A percentile compares a stretch with the other conserved stretches of the same genome.
Evolutionary conservation across 2,888 invertebrate species (phyloP).

Genomic region (Shargacucullia verbasci): DNA sequence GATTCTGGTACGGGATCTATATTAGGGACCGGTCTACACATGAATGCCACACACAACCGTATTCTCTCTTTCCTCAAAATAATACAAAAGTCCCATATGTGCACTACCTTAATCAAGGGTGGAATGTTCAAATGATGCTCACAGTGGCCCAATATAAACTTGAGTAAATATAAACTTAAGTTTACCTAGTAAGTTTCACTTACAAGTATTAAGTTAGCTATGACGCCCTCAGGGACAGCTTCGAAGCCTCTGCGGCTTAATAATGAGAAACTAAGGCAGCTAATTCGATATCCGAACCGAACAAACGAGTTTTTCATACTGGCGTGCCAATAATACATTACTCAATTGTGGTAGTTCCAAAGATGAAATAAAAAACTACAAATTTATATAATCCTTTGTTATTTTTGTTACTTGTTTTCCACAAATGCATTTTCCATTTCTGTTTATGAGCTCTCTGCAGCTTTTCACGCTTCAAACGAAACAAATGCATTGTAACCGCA

Average conservation of each 20-base stretch:
- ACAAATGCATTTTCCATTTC: no score
- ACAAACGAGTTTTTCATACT: not conserved
- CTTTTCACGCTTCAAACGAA: no score
- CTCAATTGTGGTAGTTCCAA: not conserved
- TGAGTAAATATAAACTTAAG: conserved; percentile 12
- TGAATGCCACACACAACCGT: no score
- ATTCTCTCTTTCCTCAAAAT: not conserved
- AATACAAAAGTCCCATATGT: conserved; percentile 4
- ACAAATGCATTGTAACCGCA: no score
- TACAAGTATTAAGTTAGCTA: conserved; percentile 39
- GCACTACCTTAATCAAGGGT: conserved; percentile 19
- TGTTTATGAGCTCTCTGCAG: no score
- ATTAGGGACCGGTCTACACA: no score
- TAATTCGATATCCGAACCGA: conserved; percentile 16
- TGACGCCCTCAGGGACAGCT: conserved; percentile 25
- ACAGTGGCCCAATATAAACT: conserved; percentile 10
- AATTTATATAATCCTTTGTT: no score
- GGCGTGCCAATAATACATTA: not conserved
- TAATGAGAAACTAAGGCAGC: conserved; percentile 17
- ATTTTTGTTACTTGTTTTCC: no score
- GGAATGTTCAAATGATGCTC: conserved; percentile 5
- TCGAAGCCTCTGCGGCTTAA: conserved; percentile 17
- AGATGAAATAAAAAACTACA: no score
- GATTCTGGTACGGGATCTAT: no score
- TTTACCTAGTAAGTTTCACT: conserved; percentile 25